Conservation (phyloP, 2,113 vertebrate species). For the Hemibagrus wyckioides region DNA sequence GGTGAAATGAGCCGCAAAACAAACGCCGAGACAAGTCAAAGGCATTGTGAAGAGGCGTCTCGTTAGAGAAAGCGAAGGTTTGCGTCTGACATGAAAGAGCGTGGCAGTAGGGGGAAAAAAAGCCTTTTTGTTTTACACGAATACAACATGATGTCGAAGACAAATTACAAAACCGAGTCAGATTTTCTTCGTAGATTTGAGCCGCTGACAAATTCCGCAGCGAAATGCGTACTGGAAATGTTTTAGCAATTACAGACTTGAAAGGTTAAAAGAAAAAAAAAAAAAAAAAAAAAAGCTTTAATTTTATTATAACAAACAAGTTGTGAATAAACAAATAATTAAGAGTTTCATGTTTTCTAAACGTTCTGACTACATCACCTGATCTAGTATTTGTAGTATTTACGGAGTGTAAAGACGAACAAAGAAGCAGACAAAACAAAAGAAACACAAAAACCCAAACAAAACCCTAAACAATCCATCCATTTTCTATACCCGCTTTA, state of each 20-base stretch:
- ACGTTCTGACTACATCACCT: too few species aligned
- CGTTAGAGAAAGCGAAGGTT: not conserved
- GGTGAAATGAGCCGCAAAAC: not conserved
- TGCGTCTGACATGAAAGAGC: not conserved
- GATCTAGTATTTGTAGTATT: too few species aligned
- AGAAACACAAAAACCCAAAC: too few species aligned
- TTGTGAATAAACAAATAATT: too few species aligned
- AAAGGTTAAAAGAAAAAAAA: too few species aligned
- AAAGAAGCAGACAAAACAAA: not conserved
- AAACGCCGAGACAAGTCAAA: not conserved
- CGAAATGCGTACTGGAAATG: not conserved
- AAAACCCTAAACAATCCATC: too few species aligned
- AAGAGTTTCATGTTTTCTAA: too few species aligned
- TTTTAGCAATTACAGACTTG: too few species aligned
- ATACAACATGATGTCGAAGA: not conserved
- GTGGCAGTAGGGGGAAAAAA: too few species aligned
- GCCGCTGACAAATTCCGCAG: not conserved
- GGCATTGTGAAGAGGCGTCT: not conserved
- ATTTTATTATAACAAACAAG: too few species aligned
- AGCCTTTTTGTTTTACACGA: not conserved
- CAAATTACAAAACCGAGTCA: not conserved
- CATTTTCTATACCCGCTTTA: too few species aligned
- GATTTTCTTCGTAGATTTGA: not conserved
- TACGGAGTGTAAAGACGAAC: not conserved
- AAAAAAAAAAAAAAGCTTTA: too few species aligned